Base-by-base conservation (phyloP, 2,888 invertebrate species). In the Spatulosminthurus flaviceps region DNA sequence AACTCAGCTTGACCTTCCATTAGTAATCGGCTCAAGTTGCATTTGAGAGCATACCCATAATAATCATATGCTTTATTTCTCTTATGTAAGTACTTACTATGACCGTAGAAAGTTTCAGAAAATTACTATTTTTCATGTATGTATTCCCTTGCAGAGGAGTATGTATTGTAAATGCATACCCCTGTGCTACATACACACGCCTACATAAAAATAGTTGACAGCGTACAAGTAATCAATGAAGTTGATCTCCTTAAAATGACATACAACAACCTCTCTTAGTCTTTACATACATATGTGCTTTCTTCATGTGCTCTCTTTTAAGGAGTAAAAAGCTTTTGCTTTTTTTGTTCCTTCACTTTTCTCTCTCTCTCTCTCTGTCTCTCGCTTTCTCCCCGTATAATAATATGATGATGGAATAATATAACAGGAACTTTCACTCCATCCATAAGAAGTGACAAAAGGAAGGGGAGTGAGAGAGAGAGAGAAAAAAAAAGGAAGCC, bases 1-100 rank as follows among this genome's bases (percentile, higher is more conserved):
- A 64, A 64, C 61, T 61, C 61, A 34, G 42, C 64, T 29, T 75
- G 66, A 75, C 76, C 69, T 76, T 76, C 67, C 76, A 51, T 51
- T 51, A 51, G n/a, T n/a, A 19, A 51, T 51, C 51, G 5, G 4
- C 34, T 34, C 34, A 34, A 34, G 34, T 34, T 34, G 34, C 4
- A 9, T 7, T 34, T 4, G 34, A 7, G 4, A 9, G 34, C 34
- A 34, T 4, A 9, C 34, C 9, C 9, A 7, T 34, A 34, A 9
- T 7, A 34, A 34, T n/a, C n/a, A n/a, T n/a, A n/a, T n/a, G n/a
- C n/a, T n/a, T n/a, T n/a, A n/a, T n/a, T n/a, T n/a, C n/a, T n/a
- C n/a, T n/a, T n/a, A n/a, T n/a, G n/a, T n/a, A n/a, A n/a, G n/a
- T n/a, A n/a, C n/a, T n/a, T n/a, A n/a, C n/a, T n/a, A n/a, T n/a